Evolutionary conservation across 2,113 vertebrate genomes (phyloP), one percentile per base, ranked within the genome.

Genomic region (Mirounga angustirostris): DNA sequence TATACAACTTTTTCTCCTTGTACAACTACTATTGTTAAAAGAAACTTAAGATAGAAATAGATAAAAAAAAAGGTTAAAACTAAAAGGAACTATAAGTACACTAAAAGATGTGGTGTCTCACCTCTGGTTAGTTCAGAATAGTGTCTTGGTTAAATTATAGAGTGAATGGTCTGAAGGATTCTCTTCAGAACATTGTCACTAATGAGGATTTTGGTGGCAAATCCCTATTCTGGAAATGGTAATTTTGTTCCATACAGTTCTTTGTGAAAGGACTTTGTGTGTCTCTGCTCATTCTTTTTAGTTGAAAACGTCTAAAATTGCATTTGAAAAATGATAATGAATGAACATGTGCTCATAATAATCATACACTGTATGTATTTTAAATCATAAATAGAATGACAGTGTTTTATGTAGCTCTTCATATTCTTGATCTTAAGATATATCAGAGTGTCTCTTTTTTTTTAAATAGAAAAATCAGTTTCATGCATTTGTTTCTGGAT

Each of bases 221-320:
- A 94, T 1, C 11, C 5, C 33, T 90, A 61, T 61, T 94, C 71
- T 86, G 61, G 79, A 85, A 97, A 96, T 82, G 87, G 63, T 85
- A 92, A 95, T 96, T 95, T 63, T 43, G 14, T 65, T 93, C 56
- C 43, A 13, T 58, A 56, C 21, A 79, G 6, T 86, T 91, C 91
- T 97, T 81, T 91, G 71, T 82, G 76, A 96, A 94, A 88, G 52
- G 90, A 81, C 19, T 88, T 89, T 89, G 33, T 63, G 18, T 69
- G 2, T 84, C 73, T 95, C 71, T 6, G 46, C 52, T 43, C 74
- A 79, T 73, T 80, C 58, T 94, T 91, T 93, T 30, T 79, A 61
- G 67, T 30, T 40, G 40, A 69, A 94, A 95, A 83, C 4, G 91
- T 84, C 21, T 69, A 88, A 90, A 87, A 73, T 74, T 71, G 10